phyloP scores from a whole-genome alignment of 1,140 invertebrate genomes.

The Eufriesea mexicana region DNA sequence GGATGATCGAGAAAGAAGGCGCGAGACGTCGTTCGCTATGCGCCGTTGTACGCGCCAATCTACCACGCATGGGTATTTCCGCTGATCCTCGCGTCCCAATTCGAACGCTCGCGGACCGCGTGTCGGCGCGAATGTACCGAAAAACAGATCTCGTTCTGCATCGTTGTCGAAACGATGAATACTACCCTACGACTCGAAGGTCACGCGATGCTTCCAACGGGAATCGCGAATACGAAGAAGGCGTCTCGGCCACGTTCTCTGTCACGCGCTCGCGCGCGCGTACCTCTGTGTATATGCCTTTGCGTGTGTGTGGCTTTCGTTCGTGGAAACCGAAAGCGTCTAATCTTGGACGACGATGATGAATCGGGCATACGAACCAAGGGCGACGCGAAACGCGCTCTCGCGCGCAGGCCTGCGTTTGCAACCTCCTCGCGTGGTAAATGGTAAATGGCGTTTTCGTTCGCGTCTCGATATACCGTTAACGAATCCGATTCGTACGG shows the following conservation, averaged over 20 bases:
- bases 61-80: constrained; percentile 33
- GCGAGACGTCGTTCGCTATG: no score
- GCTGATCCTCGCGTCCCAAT: neutral
- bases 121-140: no score
- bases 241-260: no score
- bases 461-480: no score
- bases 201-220: neutral
- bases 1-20: no score
- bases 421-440: no score
- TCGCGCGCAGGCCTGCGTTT: neutral
- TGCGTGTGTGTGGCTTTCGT: neutral
- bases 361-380: constrained; percentile 8
- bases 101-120: neutral
- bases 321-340: constrained; percentile 15
- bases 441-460: no score
- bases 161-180: no score
- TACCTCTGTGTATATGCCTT: no score
- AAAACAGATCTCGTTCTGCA: no score
- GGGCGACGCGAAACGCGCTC: neutral
- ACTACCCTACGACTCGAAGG: neutral
- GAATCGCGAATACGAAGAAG: neutral
- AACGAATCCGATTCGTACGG: neutral
- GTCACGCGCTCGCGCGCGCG: no score
- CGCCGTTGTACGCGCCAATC: neutral
- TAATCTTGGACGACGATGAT: constrained; percentile 22